Evolutionary conservation across 1,140 invertebrate genomes (phyloP).

Genomic region (Capitella teleta): DNA sequence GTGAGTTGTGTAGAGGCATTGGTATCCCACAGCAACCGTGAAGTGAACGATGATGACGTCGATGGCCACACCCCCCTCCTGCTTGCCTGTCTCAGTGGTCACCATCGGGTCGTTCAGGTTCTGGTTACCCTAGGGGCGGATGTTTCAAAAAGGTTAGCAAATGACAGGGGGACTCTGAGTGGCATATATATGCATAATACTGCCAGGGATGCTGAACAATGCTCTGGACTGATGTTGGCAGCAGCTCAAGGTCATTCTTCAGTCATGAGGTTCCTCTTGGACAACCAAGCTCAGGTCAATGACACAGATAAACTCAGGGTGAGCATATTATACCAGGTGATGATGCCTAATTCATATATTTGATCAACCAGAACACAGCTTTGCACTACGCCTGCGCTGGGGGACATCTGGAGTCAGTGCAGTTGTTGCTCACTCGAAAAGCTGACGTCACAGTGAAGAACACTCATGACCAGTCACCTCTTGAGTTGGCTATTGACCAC

Average conservation of each 20-base stretch:
- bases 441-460: slow-evolving; percentile 13
- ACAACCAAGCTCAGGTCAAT: slow-evolving; percentile 13
- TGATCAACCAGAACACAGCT: slow-evolving; percentile 11
- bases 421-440: slow-evolving; percentile 7
- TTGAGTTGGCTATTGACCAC: slow-evolving; percentile 15
- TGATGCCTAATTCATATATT: no score
- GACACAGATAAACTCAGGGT: slow-evolving; percentile 15
- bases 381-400: slow-evolving; percentile 14
- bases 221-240: slow-evolving; percentile 13
- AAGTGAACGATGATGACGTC: slow-evolving; percentile 14
- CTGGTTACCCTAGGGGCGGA: slow-evolving; percentile 13
- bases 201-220: slow-evolving; percentile 12
- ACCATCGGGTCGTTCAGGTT: slow-evolving; percentile 12
- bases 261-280: slow-evolving; percentile 14
- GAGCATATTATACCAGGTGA: no score
- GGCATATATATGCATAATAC: background rate
- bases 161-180: background rate
- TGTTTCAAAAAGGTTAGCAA: slow-evolving; percentile 11
- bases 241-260: slow-evolving; percentile 10
- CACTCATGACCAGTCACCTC: slow-evolving; percentile 11
- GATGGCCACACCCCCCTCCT: slow-evolving; percentile 14
- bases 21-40: slow-evolving; percentile 10
- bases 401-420: slow-evolving; percentile 12
- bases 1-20: slow-evolving; percentile 12
- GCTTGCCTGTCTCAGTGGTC: slow-evolving; percentile 12